Evolutionary conservation across 92 coral and sea anemone genomes (phyloP).

Genomic region (Chrysogorgia sp.): DNA sequence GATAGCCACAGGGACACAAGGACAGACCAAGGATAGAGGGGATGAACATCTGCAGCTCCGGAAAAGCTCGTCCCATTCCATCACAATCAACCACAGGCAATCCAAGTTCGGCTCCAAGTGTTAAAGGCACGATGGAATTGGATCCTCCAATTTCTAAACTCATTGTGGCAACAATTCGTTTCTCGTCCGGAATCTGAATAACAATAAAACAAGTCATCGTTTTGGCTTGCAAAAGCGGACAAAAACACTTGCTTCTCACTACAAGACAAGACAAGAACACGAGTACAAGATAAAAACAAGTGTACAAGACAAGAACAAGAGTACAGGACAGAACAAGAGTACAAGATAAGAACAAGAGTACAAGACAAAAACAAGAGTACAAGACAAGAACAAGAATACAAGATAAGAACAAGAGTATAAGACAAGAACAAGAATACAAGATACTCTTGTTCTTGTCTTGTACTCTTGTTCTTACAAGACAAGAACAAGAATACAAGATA

Average conservation of each 20-base stretch:
- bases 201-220: background rate
- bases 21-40: constrained; percentile 78
- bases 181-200: constrained; percentile 44
- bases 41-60: constrained; percentile 85
- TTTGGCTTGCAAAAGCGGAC: background rate
- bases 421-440: too few species aligned
- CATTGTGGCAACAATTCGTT: constrained; percentile 64
- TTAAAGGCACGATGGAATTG: constrained; percentile 85
- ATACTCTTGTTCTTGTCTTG: too few species aligned
- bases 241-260: background rate
- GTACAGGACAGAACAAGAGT: too few species aligned
- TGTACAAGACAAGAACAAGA: too few species aligned
- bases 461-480: too few species aligned
- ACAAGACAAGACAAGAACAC: background rate
- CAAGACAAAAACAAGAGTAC: too few species aligned
- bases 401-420: too few species aligned
- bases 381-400: too few species aligned
- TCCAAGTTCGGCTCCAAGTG: constrained; percentile 72
- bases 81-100: constrained; percentile 96
- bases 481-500: background rate
- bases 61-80: constrained; percentile 99
- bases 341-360: too few species aligned
- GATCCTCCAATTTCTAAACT: constrained; percentile 87
- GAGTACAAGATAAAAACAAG: background rate
- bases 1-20: constrained; percentile 72